Percentiles rank a stretch among this genome's conserved stretches.
Conservation (phyloP, 2,888 invertebrate genomes). For the Lasius fuliginosus region DNA sequence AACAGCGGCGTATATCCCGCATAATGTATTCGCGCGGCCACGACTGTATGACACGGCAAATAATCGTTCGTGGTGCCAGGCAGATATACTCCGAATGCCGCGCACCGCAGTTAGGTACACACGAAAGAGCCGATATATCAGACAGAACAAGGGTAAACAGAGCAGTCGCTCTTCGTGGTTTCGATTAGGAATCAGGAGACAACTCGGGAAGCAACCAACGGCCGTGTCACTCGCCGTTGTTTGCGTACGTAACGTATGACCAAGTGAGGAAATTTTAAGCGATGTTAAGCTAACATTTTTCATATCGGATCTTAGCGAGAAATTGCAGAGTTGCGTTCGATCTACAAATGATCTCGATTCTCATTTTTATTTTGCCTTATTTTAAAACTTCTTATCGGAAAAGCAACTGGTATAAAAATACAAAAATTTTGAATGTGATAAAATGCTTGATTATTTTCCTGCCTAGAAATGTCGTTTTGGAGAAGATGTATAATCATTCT, state of each 20-base stretch:
- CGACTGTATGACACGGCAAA: constrained; percentile 50
- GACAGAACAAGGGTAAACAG: constrained; percentile 38
- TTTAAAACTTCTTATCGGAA: not conserved
- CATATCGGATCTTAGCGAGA: not conserved
- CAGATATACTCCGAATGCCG: constrained; percentile 25
- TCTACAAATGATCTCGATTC: not conserved
- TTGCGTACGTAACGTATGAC: not conserved
- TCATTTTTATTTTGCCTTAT: not conserved
- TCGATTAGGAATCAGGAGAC: constrained; percentile 57
- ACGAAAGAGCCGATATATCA: constrained; percentile 41
- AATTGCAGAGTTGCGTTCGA: not conserved
- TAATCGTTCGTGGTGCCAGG: constrained; percentile 45
- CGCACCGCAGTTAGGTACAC: constrained; percentile 23
- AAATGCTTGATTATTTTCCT: not conserved
- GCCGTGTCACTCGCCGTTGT: not conserved
- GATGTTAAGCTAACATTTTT: constrained; percentile 4
- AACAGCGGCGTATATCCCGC: constrained; percentile 10
- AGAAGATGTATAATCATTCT: not conserved
- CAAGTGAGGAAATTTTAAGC: constrained; percentile 10
- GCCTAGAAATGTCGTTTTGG: not conserved
- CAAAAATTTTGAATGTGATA: not conserved
- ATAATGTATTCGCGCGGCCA: constrained; percentile 28
- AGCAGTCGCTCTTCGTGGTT: constrained; percentile 27
- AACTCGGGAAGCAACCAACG: constrained; percentile 1
- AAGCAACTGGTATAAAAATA: not conserved